A percentile compares a stretch with the other conserved stretches of the same genome.
Conservation (phyloP, 2,888 invertebrate genomes). For the Cheilosia grossa region DNA sequence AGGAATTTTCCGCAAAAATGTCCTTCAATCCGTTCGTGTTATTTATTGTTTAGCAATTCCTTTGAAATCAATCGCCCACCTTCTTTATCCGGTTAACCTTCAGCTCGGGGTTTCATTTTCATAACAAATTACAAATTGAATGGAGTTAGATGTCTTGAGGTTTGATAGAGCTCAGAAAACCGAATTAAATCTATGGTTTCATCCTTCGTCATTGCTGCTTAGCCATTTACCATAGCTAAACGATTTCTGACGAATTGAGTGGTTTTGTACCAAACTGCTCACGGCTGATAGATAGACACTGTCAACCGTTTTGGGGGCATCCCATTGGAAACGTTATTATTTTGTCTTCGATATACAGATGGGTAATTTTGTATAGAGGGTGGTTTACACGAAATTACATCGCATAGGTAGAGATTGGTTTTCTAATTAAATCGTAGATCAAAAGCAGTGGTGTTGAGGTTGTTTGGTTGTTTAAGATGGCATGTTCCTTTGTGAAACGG, state of each 20-base stretch:
- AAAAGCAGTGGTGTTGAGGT: constrained; percentile 30
- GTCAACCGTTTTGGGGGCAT: constrained; percentile 25
- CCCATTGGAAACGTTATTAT: constrained; percentile 53
- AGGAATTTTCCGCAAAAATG: constrained; percentile 31
- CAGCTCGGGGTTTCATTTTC: constrained; percentile 34
- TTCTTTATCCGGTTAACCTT: constrained; percentile 30
- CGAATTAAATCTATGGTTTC: constrained; percentile 40
- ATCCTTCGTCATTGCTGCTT: constrained; percentile 1
- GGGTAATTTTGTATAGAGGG: constrained; percentile 16
- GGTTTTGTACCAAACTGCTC: constrained; percentile 39
- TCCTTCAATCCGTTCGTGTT: constrained; percentile 22
- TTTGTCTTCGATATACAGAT: constrained; percentile 23
- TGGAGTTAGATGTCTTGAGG: background rate
- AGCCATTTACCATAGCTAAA: constrained; percentile 44
- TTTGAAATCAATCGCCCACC: constrained; percentile 59
- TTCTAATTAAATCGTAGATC: constrained; percentile 62
- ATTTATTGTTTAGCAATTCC: constrained; percentile 20
- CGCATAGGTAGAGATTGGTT: constrained; percentile 42
- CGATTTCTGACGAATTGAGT: constrained; percentile 66
- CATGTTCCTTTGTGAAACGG: constrained; percentile 1
- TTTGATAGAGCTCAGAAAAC: constrained; percentile 1
- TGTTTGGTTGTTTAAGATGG: background rate
- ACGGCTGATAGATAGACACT: constrained; percentile 20
- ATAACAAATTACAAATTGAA: constrained; percentile 24
- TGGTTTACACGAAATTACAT: constrained; percentile 44